phyloP scores from a whole-genome alignment of 1,140 invertebrate species.

The Neelides sp. region DNA sequence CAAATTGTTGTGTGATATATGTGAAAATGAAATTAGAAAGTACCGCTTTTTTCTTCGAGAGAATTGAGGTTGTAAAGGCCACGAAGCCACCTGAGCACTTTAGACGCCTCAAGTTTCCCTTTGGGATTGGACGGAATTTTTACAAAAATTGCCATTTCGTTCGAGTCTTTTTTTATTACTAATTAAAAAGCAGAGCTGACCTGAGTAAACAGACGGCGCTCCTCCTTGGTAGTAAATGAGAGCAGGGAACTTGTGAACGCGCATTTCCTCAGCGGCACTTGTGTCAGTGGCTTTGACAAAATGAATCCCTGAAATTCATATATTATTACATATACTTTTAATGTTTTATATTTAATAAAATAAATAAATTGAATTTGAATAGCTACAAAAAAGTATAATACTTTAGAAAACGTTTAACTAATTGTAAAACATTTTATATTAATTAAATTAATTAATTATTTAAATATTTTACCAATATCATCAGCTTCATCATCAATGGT shows the following conservation, averaged over 20 bases:
- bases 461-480: constrained; percentile 43
- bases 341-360: too few relatives aligned
- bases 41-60: too few relatives aligned
- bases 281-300: constrained; percentile 87
- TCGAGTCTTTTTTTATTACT: background rate
- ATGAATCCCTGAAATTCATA: constrained; percentile 69
- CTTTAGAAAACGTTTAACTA: too few relatives aligned
- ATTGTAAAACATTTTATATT: too few relatives aligned
- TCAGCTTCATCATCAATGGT: constrained; percentile 89
- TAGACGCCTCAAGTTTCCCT: background rate
- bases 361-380: too few relatives aligned
- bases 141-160: background rate
- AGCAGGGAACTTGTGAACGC: constrained; percentile 78
- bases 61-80: too few relatives aligned
- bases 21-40: too few relatives aligned
- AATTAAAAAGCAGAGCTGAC: constrained; percentile 45
- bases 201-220: constrained; percentile 85
- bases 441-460: background rate
- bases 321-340: too few relatives aligned
- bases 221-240: constrained; percentile 84
- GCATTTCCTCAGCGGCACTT: constrained; percentile 67
- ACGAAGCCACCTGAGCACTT: background rate
- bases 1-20: too few relatives aligned
- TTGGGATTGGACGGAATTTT: background rate
- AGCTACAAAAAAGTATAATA: too few relatives aligned